phyloP scores from a whole-genome alignment of 2,113 vertebrate genomes.

The Tragelaphus imberbis region DNA sequence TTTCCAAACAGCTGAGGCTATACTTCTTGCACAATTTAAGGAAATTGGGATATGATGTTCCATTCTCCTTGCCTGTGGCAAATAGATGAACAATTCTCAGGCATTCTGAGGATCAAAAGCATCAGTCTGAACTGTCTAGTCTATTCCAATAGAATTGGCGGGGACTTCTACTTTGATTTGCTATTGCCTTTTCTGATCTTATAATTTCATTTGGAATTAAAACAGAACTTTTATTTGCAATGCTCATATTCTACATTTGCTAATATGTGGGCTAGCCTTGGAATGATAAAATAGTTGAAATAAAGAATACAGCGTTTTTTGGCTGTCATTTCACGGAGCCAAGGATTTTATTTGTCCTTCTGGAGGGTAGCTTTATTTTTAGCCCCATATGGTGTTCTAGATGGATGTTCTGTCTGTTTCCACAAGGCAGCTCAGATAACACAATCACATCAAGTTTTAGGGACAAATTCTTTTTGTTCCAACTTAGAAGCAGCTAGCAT shows the following conservation, averaged over 20 bases:
- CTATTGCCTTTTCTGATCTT: neutral
- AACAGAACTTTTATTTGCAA: neutral
- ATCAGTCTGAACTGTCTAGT: neutral
- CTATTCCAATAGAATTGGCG: neutral
- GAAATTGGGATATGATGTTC: neutral
- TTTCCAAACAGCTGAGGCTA: neutral
- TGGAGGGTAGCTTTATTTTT: constrained; percentile 58
- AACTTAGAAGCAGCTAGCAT: neutral
- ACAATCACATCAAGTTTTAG: neutral
- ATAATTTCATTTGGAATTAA: constrained; percentile 21
- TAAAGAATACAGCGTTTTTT: neutral
- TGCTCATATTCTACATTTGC: neutral
- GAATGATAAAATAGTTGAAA: neutral
- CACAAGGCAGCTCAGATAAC: constrained; percentile 26
- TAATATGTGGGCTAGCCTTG: constrained; percentile 10
- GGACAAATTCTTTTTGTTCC: constrained; percentile 6
- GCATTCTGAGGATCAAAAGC: neutral
- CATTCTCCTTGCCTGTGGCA: constrained; percentile 34
- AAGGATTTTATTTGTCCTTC: constrained; percentile 39
- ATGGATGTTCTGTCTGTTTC: constrained; percentile 54
- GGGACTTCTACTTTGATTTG: constrained; percentile 31
- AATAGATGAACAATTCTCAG: constrained; percentile 8
- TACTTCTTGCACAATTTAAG: neutral
- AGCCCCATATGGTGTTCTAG: neutral
- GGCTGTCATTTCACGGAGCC: constrained; percentile 29